These are phyloP conservation scores for Parauchenoglanis punctatus DNA, from an alignment of 2,797 vertebrate genomes.

Conservation along the genomic window DNA sequence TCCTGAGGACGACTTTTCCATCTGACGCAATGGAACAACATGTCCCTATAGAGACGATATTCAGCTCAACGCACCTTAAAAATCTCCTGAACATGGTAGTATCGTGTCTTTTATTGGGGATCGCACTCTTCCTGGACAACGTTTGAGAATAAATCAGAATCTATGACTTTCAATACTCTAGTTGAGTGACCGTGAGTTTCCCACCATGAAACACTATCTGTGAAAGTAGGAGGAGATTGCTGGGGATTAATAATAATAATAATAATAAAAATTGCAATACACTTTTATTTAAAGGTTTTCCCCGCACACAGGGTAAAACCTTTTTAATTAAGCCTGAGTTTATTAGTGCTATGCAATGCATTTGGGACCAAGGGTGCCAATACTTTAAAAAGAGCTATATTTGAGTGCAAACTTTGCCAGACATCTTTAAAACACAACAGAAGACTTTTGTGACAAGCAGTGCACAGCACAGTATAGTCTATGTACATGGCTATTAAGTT, in stretches of 20 bases:
- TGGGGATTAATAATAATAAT: background rate
- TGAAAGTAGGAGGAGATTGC: too few species aligned
- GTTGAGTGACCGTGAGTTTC: background rate
- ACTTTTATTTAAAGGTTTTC: background rate
- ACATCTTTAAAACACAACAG: background rate
- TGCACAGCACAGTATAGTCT: background rate
- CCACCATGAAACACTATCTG: too few species aligned
- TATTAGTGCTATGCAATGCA: background rate
- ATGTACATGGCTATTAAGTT: too few species aligned
- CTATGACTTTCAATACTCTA: too few species aligned
- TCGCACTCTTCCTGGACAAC: background rate
- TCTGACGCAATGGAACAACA: constrained; percentile 32
- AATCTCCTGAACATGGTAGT: too few species aligned
- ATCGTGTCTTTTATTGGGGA: background rate
- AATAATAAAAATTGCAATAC: too few species aligned
- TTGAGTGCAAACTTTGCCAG: background rate
- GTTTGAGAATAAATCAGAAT: too few species aligned
- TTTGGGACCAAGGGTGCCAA: background rate
- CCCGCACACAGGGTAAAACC: too few species aligned
- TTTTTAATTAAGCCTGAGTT: too few species aligned
- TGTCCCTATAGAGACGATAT: background rate
- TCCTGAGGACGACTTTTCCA: constrained; percentile 21
- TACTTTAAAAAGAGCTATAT: background rate
- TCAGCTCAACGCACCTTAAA: background rate
- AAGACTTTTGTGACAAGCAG: background rate